These are phyloP conservation scores for Enteromius viviparus DNA, from an alignment of 2,797 vertebrate species.

Conservation along the genomic window DNA sequence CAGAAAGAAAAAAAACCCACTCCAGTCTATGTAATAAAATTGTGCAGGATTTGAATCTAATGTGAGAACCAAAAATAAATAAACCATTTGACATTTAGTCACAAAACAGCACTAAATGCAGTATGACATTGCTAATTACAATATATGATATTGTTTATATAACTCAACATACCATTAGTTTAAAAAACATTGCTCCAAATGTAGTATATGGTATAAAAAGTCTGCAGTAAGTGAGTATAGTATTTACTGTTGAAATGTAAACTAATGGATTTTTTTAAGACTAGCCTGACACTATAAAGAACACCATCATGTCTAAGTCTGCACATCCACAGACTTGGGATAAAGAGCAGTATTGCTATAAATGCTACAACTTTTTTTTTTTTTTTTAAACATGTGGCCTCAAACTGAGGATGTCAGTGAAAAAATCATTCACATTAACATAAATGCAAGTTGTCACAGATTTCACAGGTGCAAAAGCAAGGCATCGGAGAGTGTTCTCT, in stretches of 20 bases:
- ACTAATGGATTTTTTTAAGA: conserved; percentile 47
- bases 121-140: conserved; percentile 29
- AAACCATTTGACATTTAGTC: conserved; percentile 29
- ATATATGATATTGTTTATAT: not conserved
- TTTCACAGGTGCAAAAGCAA: conserved; percentile 58
- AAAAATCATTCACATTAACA: conserved; percentile 30
- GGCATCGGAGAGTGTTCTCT: conserved; percentile 35
- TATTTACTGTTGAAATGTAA: conserved; percentile 40
- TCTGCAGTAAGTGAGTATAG: conserved; percentile 2
- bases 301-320: conserved; percentile 40
- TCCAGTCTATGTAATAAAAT: conserved; percentile 48
- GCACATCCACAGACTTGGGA: conserved; percentile 45
- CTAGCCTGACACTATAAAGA: conserved; percentile 37
- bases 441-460: conserved; percentile 42
- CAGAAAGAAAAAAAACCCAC: not conserved
- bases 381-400: conserved; percentile 41
- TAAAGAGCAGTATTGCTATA: conserved; percentile 49
- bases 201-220: conserved; percentile 6
- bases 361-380: conserved; percentile 52
- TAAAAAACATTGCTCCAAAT: not conserved
- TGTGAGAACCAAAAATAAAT: conserved; percentile 33
- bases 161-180: conserved; percentile 3
- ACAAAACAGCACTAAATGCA: conserved; percentile 39
- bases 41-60: conserved; percentile 44
- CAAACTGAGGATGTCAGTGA: conserved; percentile 23